phyloP scores from a whole-genome alignment of 2,113 vertebrate species.

The Esox niger region DNA sequence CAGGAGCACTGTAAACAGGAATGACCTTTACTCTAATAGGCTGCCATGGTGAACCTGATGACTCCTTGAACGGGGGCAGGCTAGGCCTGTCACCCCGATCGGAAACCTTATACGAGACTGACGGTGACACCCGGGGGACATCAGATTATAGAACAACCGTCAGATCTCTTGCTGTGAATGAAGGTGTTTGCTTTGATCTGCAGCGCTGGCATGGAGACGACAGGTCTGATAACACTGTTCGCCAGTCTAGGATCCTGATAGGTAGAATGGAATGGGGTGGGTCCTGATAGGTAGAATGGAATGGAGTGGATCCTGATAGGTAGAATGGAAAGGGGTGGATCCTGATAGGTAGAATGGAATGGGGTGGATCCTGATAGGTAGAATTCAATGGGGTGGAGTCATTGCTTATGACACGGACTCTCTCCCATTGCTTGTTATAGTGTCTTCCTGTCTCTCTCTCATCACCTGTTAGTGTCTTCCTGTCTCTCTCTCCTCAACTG shows the following conservation, averaged over 20 bases:
- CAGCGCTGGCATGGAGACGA: background rate
- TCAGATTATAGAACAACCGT: background rate
- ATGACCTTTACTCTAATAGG: too few species aligned
- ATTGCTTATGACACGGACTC: background rate
- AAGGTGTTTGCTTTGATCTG: background rate
- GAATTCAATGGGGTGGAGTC: too few species aligned
- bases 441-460: too few species aligned
- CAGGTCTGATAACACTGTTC: background rate
- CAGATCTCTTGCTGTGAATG: background rate
- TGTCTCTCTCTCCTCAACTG: too few species aligned
- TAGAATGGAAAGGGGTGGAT: too few species aligned
- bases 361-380: conserved; percentile 42
- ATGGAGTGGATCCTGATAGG: conserved; percentile 43
- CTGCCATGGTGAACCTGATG: too few species aligned
- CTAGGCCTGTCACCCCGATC: too few species aligned
- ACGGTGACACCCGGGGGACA: background rate
- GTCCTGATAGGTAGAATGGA: background rate
- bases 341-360: conserved; percentile 12
- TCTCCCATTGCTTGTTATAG: too few species aligned
- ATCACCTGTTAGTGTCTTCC: too few species aligned
- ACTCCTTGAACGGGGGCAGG: too few species aligned
- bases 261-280: conserved; percentile 15
- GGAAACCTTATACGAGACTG: too few species aligned
- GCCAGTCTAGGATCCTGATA: conserved; percentile 14
- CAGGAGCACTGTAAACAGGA: too few species aligned